Base-by-base conservation (phyloP, 2,888 invertebrate genomes). In the Caenorhabditis sp. region DNA sequence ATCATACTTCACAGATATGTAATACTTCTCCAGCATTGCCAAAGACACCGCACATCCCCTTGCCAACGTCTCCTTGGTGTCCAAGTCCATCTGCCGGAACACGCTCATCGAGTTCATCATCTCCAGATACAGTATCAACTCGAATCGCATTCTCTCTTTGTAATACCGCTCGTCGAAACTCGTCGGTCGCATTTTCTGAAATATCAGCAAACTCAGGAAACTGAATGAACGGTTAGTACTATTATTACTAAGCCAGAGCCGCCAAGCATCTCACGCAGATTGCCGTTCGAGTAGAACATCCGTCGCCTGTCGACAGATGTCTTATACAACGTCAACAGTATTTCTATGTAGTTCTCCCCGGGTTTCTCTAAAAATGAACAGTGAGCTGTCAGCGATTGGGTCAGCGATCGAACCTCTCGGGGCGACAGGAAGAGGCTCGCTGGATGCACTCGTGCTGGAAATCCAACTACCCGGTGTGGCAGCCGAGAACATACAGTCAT, bases 11-110 rank as follows among this genome's bases (percentile, higher is more conserved):
- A 87, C 83, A 1, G 89, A 88, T 28, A 82, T 70, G 71, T 87
- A 89, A 56, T 89, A 87, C 76, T 89, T 89, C 65, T 89, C 89
- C 22, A 89, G 55, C 56, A 88, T 83, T 11, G 86, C 85, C 55
- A 86, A 83, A 0, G 84, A 78, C 15, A 86, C 82, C 0, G 87
- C 83, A 37, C 89, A 81, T 35, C 80, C 69, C 56, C 83, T 85
- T 40, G 88, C 81, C n/a, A 89, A 71, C 6, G 77, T 47, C 18
- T 88, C 83, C 40, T 82, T 77, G 18, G 77, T 77, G 26, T 67
- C 37, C 22, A 62, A 8, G 37, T 82, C 77, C n/a, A 82, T 32
- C 13, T 77, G 24, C 20, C 68, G 32, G 35, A 82, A 82, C 18
- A 71, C 22, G 35, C 50, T 55, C 67, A 82, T 51, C 18, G 81